A percentile compares a stretch with the other conserved stretches of the same genome.
Evolutionary conservation across 2,888 invertebrate species (phyloP).

Genomic region (Lobophora halterata): DNA sequence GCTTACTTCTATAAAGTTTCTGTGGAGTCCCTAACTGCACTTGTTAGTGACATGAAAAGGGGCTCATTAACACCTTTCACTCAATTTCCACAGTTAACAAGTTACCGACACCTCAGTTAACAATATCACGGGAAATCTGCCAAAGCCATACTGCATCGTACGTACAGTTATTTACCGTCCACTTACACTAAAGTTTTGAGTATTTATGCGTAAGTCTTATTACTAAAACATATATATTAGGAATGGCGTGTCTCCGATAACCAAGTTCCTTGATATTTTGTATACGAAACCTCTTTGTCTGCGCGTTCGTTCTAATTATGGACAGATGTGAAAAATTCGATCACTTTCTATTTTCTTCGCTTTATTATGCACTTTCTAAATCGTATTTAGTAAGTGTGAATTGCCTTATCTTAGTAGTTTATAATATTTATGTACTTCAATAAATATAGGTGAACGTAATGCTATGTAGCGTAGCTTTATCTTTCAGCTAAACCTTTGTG

Average conservation of each 20-base stretch:
- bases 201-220: too few species aligned
- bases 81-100: slow-evolving; percentile 22
- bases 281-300: slow-evolving; percentile 27
- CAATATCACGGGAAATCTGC: too few species aligned
- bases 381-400: slow-evolving; percentile 7
- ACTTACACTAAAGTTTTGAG: too few species aligned
- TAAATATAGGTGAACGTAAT: too few species aligned
- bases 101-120: slow-evolving; percentile 7
- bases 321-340: slow-evolving; percentile 26
- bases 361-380: slow-evolving; percentile 30
- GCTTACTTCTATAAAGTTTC: neutral
- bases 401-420: neutral
- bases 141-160: too few species aligned
- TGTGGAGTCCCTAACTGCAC: slow-evolving; percentile 15
- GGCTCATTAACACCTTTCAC: slow-evolving; percentile 35
- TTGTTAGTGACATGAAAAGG: slow-evolving; percentile 20
- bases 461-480: too few species aligned
- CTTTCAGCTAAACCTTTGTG: too few species aligned
- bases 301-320: slow-evolving; percentile 21
- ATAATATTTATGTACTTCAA: too few species aligned
- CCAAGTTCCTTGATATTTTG: too few species aligned
- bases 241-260: too few species aligned
- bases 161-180: too few species aligned
- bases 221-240: too few species aligned
- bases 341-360: slow-evolving; percentile 32